phyloP scores from a whole-genome alignment of 1,140 invertebrate species.

The Holcopasites calliopsidis region DNA sequence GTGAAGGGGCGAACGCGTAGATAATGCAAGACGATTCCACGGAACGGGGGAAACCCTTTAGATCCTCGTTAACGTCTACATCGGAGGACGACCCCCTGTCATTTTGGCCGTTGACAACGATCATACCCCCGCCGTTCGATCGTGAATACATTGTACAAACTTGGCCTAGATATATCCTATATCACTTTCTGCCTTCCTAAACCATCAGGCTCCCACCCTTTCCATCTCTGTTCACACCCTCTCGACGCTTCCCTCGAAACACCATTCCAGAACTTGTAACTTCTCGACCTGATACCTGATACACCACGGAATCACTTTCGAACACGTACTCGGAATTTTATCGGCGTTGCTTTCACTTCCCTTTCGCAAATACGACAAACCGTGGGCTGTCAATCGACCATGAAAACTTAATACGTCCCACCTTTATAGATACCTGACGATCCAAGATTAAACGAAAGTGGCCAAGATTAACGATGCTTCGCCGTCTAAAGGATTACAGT shows the following conservation, averaged over 20 bases:
- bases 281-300: conserved; percentile 1
- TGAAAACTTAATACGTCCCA: conserved; percentile 18
- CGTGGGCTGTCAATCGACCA: conserved; percentile 18
- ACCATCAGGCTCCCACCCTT: neutral
- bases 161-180: conserved; percentile 20
- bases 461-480: no score
- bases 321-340: conserved; percentile 31
- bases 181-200: neutral
- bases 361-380: neutral
- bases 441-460: neutral
- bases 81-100: neutral
- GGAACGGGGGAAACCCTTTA: neutral
- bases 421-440: neutral
- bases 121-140: neutral
- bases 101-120: neutral
- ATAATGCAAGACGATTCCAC: neutral
- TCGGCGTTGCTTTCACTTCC: neutral
- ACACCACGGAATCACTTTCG: conserved; percentile 17
- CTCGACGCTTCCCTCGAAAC: neutral
- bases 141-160: conserved; percentile 42
- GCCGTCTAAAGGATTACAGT: no score
- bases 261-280: neutral
- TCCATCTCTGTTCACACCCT: neutral
- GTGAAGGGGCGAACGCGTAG: neutral
- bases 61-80: conserved; percentile 33